Percentiles rank a stretch among this genome's conserved stretches.
These are phyloP conservation scores for Euphonia xanthogaster DNA, from an alignment of 2,797 vertebrate species.

Conservation along the genomic window DNA sequence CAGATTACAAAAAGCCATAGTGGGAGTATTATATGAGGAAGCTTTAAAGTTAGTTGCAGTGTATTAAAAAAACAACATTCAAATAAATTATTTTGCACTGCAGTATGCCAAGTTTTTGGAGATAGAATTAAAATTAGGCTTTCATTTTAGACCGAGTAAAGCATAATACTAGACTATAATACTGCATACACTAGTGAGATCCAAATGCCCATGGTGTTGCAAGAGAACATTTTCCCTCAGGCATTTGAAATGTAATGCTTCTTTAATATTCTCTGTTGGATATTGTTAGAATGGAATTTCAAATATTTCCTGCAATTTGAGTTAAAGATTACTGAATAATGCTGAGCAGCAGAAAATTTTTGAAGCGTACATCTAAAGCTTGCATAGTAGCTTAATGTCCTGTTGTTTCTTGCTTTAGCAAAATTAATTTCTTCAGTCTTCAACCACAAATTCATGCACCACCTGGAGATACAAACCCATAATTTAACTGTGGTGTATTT, in stretches of 20 bases:
- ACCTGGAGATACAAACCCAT: constrained; percentile 41
- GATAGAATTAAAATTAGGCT: constrained; percentile 61
- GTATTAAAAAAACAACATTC: constrained; percentile 54
- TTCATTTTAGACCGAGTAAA: constrained; percentile 57
- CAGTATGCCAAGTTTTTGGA: constrained; percentile 56
- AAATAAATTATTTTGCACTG: constrained; percentile 63
- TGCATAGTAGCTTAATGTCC: constrained; percentile 46
- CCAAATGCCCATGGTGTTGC: constrained; percentile 37
- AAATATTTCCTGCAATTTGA: constrained; percentile 73
- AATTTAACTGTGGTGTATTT: constrained; percentile 44
- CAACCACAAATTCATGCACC: constrained; percentile 42
- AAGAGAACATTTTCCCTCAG: constrained; percentile 53
- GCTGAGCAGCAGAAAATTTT: constrained; percentile 40
- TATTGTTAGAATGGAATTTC: constrained; percentile 70
- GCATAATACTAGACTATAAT: constrained; percentile 51
- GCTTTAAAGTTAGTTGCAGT: constrained; percentile 46
- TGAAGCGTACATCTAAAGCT: constrained; percentile 56
- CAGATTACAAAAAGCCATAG: constrained; percentile 49
- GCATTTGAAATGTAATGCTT: constrained; percentile 70
- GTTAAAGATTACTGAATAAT: constrained; percentile 70
- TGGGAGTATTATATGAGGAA: constrained; percentile 20
- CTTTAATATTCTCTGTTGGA: constrained; percentile 72
- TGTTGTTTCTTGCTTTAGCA: constrained; percentile 62
- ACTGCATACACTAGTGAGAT: constrained; percentile 11
- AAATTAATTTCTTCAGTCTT: constrained; percentile 61